Evolutionary conservation across 2,888 invertebrate genomes (phyloP), one percentile per base, ranked within the genome.

Genomic region (Leptura quadrifasciata): DNA sequence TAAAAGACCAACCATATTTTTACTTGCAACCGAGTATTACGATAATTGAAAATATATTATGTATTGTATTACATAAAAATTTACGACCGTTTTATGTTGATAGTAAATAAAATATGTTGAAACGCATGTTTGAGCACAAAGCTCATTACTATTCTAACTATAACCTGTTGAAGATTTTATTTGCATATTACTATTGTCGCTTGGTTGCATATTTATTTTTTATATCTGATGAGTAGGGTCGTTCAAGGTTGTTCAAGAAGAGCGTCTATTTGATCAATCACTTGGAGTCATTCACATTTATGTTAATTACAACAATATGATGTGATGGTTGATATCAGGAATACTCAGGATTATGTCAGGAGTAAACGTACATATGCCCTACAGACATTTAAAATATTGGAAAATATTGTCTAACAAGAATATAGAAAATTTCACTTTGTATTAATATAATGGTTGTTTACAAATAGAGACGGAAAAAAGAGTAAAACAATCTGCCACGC

Each of bases 131-230:
- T 57, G 57, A 18, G 15, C 61, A 52, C 24, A n/a, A 20, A 52
- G 35, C 61, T 71, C 35, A 60, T 71, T 58, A 71, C 18, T 61
- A 71, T 71, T 71, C 71, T n/a, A n/a, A 61, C 27, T 6, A 18
- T 17, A 20, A n/a, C 9, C 24, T 24, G 8, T 71, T 60, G 60
- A 71, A 71, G 71, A 71, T 71, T 47, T 60, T 61, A 71, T 71
- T 61, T 71, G 71, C 71, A 71, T 71, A 71, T 70, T 70, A 61
- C 61, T 60, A 39, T 71, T 71, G 71, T 61, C 52, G 18, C 27
- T 71, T 21, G 60, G 60, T 39, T 60, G 70, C 70, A 70, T 70
- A 70, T 70, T 35, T 47, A 47, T 60, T 57, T 70, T 68, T 61
- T 18, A 21, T 69, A 39, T 31, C n/a, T 31, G 17, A 57, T 20